Base-by-base conservation (phyloP, 2,113 vertebrate genomes). In the Psittacara wagleri region DNA sequence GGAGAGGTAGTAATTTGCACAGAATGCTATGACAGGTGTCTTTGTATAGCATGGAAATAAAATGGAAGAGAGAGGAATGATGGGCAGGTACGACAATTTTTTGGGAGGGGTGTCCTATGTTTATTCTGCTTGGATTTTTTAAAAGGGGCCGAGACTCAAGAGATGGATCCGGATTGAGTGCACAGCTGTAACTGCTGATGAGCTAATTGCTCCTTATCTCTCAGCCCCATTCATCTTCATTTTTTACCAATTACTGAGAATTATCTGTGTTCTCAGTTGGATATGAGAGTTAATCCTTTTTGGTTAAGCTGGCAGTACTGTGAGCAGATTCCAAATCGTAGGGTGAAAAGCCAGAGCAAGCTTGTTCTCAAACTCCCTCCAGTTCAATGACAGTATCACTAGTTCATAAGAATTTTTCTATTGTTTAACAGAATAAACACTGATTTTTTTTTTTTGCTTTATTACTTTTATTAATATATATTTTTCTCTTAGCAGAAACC, bases 171-270 rank as follows among this genome's bases (percentile, higher is more conserved):
- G 99, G 98, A 99, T 99, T 99, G 98, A 99, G 99, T 99, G 99
- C 99, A 99, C 99, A 99, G 99, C 99, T 99, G 99, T 99, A 99
- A 99, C 99, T 99, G 98, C 98, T 99, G 99, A 99, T 99, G 99
- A 99, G 99, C 99, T 99, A 99, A 99, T 99, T 99, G 99, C 99
- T 99, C 99, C 99, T 99, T 99, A 99, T 99, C 99, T 99, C 98
- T 99, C 99, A 99, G 99, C 99, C 99, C 99, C 99, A 99, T 99
- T 99, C 99, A 99, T 99, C 99, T 99, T 99, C 99, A 99, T 99
- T 99, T 99, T 99, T 99, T 99, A 99, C 99, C 99, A 99, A 99
- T 99, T 99, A 99, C 99, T 98, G 99, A 99, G 99, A 99, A 99
- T 99, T 99, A 99, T 99, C 99, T 99, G 99, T 99, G 99, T 99